Percentiles rank a stretch among this genome's conserved stretches.
Conservation (phyloP, 2,888 invertebrate species). For the Dilophus febrilis region DNA sequence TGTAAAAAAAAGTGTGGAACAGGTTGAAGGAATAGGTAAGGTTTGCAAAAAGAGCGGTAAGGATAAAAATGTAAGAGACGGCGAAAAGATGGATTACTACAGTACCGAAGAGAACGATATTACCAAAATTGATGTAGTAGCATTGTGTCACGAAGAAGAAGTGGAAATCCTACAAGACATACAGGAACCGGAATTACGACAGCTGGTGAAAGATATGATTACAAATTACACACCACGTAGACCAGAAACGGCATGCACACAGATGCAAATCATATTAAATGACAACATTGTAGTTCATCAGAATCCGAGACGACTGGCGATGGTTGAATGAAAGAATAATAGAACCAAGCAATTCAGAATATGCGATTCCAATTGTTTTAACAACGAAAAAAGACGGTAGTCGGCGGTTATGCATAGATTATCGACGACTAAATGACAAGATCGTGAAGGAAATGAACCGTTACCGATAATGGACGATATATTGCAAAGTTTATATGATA, state of each 20-base stretch:
- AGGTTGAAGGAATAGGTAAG: too few species aligned
- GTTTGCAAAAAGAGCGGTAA: too few species aligned
- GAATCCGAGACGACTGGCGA: conserved; percentile 11
- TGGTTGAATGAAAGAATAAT: conserved; percentile 16
- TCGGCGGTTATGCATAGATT: conserved; percentile 21
- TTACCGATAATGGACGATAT: conserved; percentile 22
- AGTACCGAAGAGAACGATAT: background rate
- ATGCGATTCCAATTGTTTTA: conserved; percentile 15
- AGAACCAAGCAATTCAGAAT: conserved; percentile 17
- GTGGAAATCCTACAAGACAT: conserved; percentile 9
- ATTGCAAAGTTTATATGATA: conserved; percentile 14
- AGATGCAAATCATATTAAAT: too few species aligned
- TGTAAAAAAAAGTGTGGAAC: too few species aligned
- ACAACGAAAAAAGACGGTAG: conserved; percentile 11
- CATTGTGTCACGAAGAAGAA: background rate
- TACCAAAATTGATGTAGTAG: background rate
- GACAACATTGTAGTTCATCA: too few species aligned
- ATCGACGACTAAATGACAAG: conserved; percentile 20
- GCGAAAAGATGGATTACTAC: too few species aligned
- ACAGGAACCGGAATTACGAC: too few species aligned
- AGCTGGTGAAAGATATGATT: too few species aligned
- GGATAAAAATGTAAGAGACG: too few species aligned
- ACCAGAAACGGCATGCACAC: conserved; percentile 4
- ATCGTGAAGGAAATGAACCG: conserved; percentile 20
- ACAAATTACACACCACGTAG: conserved; percentile 16